These are phyloP conservation scores for Asarcornis scutulata DNA, from an alignment of 2,113 vertebrate species.

Conservation along the genomic window DNA sequence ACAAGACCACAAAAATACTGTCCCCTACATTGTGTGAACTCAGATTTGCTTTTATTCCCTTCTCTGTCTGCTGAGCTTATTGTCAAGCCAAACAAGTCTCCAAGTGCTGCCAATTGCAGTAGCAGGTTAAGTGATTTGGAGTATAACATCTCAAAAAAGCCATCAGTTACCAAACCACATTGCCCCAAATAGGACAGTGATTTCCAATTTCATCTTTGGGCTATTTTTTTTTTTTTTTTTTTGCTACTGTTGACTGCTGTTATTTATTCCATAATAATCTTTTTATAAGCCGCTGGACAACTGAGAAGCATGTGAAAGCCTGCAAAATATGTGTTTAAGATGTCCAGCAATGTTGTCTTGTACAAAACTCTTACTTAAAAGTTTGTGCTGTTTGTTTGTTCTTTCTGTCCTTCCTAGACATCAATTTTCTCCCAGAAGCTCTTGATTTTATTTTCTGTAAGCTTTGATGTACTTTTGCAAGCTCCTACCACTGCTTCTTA, in stretches of 20 bases:
- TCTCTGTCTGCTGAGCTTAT: background rate
- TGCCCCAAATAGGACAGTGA: background rate
- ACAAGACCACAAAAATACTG: background rate
- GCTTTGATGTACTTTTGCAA: constrained; percentile 63
- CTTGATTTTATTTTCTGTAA: constrained; percentile 69
- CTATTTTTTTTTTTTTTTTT: background rate
- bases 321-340: background rate
- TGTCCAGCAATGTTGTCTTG: background rate
- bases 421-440: constrained; percentile 70
- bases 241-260: background rate
- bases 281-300: background rate
- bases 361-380: constrained; percentile 35
- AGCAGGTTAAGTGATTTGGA: background rate
- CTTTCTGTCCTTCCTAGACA: constrained; percentile 54
- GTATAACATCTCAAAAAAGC: background rate
- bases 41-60: background rate
- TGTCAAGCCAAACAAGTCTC: background rate
- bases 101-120: background rate
- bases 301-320: background rate
- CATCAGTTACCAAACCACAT: background rate
- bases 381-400: constrained; percentile 59
- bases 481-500: constrained; percentile 61
- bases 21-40: background rate
- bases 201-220: background rate
- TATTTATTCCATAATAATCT: background rate